A percentile compares a stretch with the other conserved stretches of the same genome.
Evolutionary conservation across 2,888 invertebrate species (phyloP).

Genomic region (Cyclophora albipunctata): DNA sequence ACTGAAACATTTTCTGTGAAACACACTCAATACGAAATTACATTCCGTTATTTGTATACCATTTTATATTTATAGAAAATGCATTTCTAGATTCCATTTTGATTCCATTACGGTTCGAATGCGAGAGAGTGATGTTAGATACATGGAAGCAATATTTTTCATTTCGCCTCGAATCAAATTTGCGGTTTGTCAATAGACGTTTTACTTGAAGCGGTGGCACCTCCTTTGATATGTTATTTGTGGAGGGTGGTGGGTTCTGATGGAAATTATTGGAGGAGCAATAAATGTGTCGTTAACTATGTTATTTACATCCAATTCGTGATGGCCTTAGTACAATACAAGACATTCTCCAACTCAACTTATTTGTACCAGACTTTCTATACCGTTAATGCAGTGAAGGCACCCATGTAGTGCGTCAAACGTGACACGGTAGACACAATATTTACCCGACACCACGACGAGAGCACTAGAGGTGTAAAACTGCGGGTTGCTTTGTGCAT

Average conservation of each 20-base stretch:
- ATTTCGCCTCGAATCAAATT: constrained; percentile 54
- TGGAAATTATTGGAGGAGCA: constrained; percentile 3
- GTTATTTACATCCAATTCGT: too few relatives aligned
- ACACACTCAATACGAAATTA: constrained; percentile 33
- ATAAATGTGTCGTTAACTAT: too few relatives aligned
- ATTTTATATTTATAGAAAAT: constrained; percentile 26
- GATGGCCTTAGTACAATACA: too few relatives aligned
- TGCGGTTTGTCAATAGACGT: constrained; percentile 41
- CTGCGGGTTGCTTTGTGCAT: constrained; percentile 42
- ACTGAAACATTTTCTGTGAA: constrained; percentile 19
- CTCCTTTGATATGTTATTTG: constrained; percentile 29
- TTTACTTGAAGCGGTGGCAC: constrained; percentile 25
- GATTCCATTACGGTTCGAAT: constrained; percentile 52
- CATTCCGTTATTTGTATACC: constrained; percentile 35
- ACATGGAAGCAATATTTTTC: constrained; percentile 53
- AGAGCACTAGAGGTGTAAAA: constrained; percentile 38
- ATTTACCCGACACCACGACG: constrained; percentile 39
- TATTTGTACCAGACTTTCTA: too few relatives aligned
- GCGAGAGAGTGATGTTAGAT: constrained; percentile 40
- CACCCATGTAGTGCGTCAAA: too few relatives aligned
- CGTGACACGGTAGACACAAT: constrained; percentile 14
- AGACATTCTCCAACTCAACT: too few relatives aligned
- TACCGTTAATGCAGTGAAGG: too few relatives aligned
- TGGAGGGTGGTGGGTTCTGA: constrained; percentile 11
- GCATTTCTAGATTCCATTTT: constrained; percentile 35